Percentiles rank a stretch among this genome's conserved stretches.
Evolutionary conservation across 1,140 invertebrate genomes (phyloP).

Genomic region (Drosophila nigrodunni): DNA sequence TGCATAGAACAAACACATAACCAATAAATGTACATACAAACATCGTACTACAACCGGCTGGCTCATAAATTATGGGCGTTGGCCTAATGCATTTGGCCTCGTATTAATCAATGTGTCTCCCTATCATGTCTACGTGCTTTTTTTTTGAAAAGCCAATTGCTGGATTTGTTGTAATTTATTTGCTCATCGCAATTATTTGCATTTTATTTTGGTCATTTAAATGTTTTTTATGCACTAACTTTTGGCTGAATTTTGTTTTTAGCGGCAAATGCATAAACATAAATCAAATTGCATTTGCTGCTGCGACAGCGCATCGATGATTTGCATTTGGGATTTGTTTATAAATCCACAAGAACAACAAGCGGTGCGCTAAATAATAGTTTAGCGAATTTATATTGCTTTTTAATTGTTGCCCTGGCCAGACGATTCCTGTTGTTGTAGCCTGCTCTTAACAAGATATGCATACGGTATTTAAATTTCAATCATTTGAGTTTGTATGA

Average conservation of each 20-base stretch:
- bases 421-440: slow-evolving; percentile 1
- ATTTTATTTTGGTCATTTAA: slow-evolving; percentile 56
- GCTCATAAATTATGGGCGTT: slow-evolving; percentile 66
- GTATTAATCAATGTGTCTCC: slow-evolving; percentile 76
- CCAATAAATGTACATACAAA: slow-evolving; percentile 31
- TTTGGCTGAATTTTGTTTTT: slow-evolving; percentile 36
- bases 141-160: slow-evolving; percentile 37
- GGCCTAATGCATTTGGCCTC: slow-evolving; percentile 80
- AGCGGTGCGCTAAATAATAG: slow-evolving; percentile 65
- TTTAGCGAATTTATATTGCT: slow-evolving; percentile 63
- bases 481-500: slow-evolving; percentile 32
- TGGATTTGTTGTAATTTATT: slow-evolving; percentile 70
- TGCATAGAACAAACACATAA: slow-evolving; percentile 63
- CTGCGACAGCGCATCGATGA: slow-evolving; percentile 50
- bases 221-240: slow-evolving; percentile 37
- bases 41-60: slow-evolving; percentile 8
- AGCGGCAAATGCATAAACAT: slow-evolving; percentile 56
- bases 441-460: slow-evolving; percentile 5
- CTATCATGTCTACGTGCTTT: slow-evolving; percentile 42
- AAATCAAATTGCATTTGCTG: slow-evolving; percentile 71
- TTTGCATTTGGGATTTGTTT: slow-evolving; percentile 78
- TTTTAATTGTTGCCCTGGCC: slow-evolving; percentile 65
- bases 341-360: slow-evolving; percentile 69
- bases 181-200: slow-evolving; percentile 68
- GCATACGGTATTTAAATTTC: background rate